Evolutionary conservation across 2,113 vertebrate genomes (phyloP).

Genomic region (Seriola rivoliana): DNA sequence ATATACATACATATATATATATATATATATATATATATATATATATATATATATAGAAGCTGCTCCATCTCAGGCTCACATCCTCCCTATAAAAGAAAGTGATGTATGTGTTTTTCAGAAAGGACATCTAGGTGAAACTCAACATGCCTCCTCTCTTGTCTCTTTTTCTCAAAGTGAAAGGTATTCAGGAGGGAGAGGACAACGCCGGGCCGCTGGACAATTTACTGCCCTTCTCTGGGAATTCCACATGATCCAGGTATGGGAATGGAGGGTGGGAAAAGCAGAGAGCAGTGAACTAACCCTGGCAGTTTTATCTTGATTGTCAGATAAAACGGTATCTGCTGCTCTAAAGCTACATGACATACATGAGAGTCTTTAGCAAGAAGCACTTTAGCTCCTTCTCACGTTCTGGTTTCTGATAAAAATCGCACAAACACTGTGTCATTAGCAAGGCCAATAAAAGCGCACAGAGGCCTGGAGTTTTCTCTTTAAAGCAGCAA

Average conservation of each 20-base stretch:
- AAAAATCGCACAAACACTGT: conserved; percentile 88
- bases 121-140: conserved; percentile 72
- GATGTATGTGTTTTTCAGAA: conserved; percentile 79
- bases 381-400: conserved; percentile 87
- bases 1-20: no score
- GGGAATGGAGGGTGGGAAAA: conserved; percentile 85
- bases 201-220: conserved; percentile 77
- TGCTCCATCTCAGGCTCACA: conserved; percentile 9
- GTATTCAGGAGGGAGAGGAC: conserved; percentile 78
- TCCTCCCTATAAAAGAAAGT: conserved; percentile 46
- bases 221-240: conserved; percentile 90
- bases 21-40: no score
- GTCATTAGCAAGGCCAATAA: conserved; percentile 92
- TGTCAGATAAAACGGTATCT: conserved; percentile 91
- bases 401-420: conserved; percentile 89
- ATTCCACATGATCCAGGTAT: conserved; percentile 88
- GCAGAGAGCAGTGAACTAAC: conserved; percentile 75
- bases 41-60: background rate
- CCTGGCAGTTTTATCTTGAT: conserved; percentile 92
- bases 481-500: conserved; percentile 53
- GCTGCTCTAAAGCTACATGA: conserved; percentile 83
- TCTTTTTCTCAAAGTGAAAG: conserved; percentile 66
- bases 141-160: conserved; percentile 74
- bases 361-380: conserved; percentile 81
- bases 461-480: conserved; percentile 84